Evolutionary conservation across 1,140 invertebrate genomes (phyloP), one percentile per base, ranked within the genome.

Genomic region (Drosophila bifasciata): DNA sequence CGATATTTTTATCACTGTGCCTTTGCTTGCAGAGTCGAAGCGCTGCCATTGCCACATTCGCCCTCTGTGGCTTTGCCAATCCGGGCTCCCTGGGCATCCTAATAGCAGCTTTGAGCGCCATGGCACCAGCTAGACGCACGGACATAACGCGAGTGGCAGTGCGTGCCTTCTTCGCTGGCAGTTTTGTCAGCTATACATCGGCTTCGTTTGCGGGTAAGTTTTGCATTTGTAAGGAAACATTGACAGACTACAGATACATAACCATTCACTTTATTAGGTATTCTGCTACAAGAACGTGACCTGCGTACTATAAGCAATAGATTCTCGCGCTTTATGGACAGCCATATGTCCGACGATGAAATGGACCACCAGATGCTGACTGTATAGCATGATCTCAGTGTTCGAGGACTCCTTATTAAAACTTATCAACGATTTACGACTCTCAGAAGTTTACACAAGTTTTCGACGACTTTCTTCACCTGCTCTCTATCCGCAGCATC

Each of bases 1-100:
- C 28, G 3, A 32, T 32, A 1, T 1, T 11, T 46, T n/a, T 5
- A 21, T 16, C n/a, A n/a, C 6, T 44, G 32, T 49, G 21, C 13
- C 28, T 60, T n/a, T 51, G 13, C 9, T 48, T 58, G 21, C 83
- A 96, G 95, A 77, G 90, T 0, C 92, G 97, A 84, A 94, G 95
- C 40, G 93, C 95, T 79, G 94, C 95, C 1, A 97, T 99, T 28
- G 96, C 97, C 0, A 99, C 98, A 0, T 99, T 96, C 90, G 96
- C 98, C 0, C 93, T 99, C 1, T 99, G 98, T 86, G 97, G 98
- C 0, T 81, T 81, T 15, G 72, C 76, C 0, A 81, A 79, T 48
- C 78, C 78, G 0, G 78, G 67, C 0, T 81, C 78, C 0, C 1
- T 81, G 13, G 78, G 66, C 5, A 76, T 81, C 9, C 13, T 79